A percentile compares a stretch with the other conserved stretches of the same genome.
phyloP scores from a whole-genome alignment of 2,888 invertebrate species.

The Eretmocerus hayati region DNA sequence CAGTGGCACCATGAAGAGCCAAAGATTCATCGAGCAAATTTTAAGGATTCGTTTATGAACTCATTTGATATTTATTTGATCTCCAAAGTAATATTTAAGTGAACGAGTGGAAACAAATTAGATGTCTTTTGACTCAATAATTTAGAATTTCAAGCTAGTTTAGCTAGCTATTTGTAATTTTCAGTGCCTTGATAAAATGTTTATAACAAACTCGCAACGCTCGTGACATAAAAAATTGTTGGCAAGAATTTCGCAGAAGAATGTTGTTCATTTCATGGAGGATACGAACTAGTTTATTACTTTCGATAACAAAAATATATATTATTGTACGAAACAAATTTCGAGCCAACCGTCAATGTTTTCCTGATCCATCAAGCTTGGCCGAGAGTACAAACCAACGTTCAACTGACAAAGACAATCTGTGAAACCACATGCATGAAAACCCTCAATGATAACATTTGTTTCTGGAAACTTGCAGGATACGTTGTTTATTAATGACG shows the following conservation, averaged over 20 bases:
- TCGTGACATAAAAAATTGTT: no score
- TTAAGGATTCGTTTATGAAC: conserved; percentile 19
- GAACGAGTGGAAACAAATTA: no score
- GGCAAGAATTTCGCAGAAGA: no score
- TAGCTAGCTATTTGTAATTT: conserved; percentile 12
- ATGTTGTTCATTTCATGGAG: conserved; percentile 15
- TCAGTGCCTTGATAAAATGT: conserved; percentile 20
- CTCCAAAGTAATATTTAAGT: conserved; percentile 21
- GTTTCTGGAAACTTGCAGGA: conserved; percentile 23
- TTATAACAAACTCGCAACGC: no score
- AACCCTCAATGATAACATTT: conserved; percentile 13
- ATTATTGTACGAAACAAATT: conserved; percentile 37
- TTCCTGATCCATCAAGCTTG: conserved; percentile 18
- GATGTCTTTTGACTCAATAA: no score
- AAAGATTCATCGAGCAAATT: conserved; percentile 23
- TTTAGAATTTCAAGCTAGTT: no score
- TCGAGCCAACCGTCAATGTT: conserved; percentile 31
- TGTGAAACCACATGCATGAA: conserved; percentile 20
- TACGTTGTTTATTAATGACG: conserved; percentile 22
- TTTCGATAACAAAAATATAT: conserved; percentile 41
- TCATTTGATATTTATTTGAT: conserved; percentile 21
- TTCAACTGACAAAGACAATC: conserved; percentile 20
- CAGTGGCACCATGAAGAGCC: conserved; percentile 20
- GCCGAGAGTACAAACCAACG: conserved; percentile 23
- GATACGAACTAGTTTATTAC: conserved; percentile 30